Conservation (phyloP, 2,113 vertebrate species). For the Noturus placidus region DNA sequence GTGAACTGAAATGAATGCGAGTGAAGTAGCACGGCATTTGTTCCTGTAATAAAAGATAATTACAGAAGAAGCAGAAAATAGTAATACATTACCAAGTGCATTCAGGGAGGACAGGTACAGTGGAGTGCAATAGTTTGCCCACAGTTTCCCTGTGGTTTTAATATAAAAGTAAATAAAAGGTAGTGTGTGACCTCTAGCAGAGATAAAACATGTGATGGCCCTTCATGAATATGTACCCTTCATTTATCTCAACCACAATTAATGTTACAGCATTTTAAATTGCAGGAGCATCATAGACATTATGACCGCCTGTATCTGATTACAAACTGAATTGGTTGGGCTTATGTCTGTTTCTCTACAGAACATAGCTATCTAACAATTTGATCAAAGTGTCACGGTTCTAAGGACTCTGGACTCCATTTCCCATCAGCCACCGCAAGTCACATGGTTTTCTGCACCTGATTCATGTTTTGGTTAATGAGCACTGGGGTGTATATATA, state of each 20-base stretch:
- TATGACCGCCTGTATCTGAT: background rate
- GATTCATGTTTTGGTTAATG: too few relatives aligned
- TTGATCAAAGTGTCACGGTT: too few relatives aligned
- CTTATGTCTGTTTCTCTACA: background rate
- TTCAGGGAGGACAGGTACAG: background rate
- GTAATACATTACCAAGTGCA: background rate
- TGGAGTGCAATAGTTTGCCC: background rate
- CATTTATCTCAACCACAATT: background rate
- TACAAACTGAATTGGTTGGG: background rate
- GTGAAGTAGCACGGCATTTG: background rate
- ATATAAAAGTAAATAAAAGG: background rate
- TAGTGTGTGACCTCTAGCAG: background rate
- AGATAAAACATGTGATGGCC: background rate
- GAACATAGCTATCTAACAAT: background rate
- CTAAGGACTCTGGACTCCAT: too few relatives aligned
- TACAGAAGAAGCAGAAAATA: constrained; percentile 12
- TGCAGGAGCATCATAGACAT: background rate
- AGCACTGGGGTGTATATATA: too few relatives aligned
- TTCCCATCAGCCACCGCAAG: too few relatives aligned
- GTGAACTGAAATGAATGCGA: background rate
- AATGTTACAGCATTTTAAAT: background rate
- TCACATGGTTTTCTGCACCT: too few relatives aligned
- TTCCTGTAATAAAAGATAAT: background rate
- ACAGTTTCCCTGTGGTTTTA: background rate
- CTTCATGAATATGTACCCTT: too few relatives aligned